phyloP scores from a whole-genome alignment of 2,888 invertebrate genomes.

The Aporophyla nigra region DNA sequence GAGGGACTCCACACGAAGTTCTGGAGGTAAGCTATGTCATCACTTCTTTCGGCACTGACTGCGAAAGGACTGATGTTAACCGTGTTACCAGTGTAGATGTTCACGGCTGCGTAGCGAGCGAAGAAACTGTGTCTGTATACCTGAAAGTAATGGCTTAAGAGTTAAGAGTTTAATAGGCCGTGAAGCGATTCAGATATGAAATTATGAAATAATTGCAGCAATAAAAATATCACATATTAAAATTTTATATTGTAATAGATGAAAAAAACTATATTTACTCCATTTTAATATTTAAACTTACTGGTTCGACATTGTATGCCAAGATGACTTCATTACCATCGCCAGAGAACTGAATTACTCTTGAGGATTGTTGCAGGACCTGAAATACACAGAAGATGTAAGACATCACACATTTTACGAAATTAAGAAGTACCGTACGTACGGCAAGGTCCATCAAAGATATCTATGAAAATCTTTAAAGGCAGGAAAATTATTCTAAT shows the following conservation, averaged over 20 bases:
- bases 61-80: slow-evolving; percentile 76
- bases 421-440: neutral
- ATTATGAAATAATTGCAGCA: neutral
- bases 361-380: slow-evolving; percentile 82
- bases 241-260: neutral
- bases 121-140: slow-evolving; percentile 95
- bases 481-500: too few species aligned
- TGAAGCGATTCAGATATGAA: neutral
- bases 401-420: neutral
- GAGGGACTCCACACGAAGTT: slow-evolving; percentile 94
- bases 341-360: slow-evolving; percentile 78
- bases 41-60: slow-evolving; percentile 56
- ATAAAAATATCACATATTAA: neutral
- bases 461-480: neutral
- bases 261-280: neutral
- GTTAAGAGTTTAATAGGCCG: too few species aligned
- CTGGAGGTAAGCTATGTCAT: slow-evolving; percentile 90
- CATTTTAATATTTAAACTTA: slow-evolving; percentile 68
- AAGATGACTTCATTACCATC: slow-evolving; percentile 78
- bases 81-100: slow-evolving; percentile 89
- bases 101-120: slow-evolving; percentile 93
- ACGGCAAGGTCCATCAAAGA: neutral
- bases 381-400: slow-evolving; percentile 64
- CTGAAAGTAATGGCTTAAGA: slow-evolving; percentile 81
- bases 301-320: slow-evolving; percentile 79